Evolutionary conservation across 2,888 invertebrate genomes (phyloP).

Genomic region (Melieria picta): DNA sequence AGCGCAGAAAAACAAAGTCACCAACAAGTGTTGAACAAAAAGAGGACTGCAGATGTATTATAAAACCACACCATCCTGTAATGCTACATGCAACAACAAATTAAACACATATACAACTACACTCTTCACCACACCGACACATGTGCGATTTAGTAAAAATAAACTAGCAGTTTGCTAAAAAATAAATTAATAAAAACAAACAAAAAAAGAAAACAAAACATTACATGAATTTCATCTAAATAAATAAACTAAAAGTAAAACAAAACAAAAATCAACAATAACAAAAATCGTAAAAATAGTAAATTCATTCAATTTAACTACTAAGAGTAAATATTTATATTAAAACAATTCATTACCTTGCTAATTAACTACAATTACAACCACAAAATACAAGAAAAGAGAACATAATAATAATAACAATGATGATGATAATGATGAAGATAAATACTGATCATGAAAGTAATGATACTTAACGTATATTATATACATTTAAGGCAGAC

Average conservation of each 20-base stretch:
- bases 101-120: neutral
- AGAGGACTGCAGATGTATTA: no score
- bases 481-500: constrained; percentile 21
- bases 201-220: constrained; percentile 26
- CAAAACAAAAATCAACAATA: constrained; percentile 36
- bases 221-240: constrained; percentile 41
- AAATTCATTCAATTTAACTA: constrained; percentile 44
- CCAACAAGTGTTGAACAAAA: no score
- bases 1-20: no score
- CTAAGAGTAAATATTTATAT: constrained; percentile 33
- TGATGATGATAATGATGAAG: constrained; percentile 13
- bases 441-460: constrained; percentile 14
- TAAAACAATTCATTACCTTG: constrained; percentile 29
- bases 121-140: constrained; percentile 22
- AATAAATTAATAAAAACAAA: constrained; percentile 38
- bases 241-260: constrained; percentile 49
- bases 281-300: constrained; percentile 30
- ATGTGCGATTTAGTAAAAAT: neutral
- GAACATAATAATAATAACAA: constrained; percentile 4
- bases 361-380: constrained; percentile 28
- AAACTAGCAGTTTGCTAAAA: constrained; percentile 31
- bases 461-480: constrained; percentile 21
- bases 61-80: no score
- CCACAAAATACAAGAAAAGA: constrained; percentile 20
- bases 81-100: neutral